These are phyloP conservation scores for Cepphus grylle DNA, from an alignment of 2,113 vertebrate genomes.

Conservation along the genomic window DNA sequence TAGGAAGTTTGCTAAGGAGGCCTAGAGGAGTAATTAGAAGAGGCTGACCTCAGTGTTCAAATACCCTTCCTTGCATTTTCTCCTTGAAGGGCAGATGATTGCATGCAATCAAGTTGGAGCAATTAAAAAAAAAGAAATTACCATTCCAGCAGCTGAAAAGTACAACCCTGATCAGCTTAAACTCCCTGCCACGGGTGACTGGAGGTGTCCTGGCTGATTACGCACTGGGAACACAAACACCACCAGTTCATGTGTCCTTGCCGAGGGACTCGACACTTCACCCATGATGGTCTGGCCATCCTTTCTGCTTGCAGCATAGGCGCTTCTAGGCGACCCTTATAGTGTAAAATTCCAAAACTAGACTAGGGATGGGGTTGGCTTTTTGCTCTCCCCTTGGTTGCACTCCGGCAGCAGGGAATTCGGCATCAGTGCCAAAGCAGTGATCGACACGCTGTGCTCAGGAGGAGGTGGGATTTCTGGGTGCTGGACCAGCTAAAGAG, in stretches of 20 bases:
- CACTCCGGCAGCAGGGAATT: background rate
- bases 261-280: rapidly evolving
- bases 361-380: background rate
- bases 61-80: background rate
- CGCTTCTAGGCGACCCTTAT: rapidly evolving
- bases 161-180: background rate
- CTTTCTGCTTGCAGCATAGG: background rate
- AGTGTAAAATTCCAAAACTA: background rate
- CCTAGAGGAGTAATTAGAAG: background rate
- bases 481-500: background rate
- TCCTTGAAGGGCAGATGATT: background rate
- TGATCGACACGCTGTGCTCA: rapidly evolving
- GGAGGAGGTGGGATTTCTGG: background rate
- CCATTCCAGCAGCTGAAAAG: background rate
- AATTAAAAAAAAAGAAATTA: background rate
- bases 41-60: background rate
- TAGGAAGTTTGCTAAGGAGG: background rate
- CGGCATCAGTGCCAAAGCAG: background rate
- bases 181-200: background rate
- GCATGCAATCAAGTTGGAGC: background rate
- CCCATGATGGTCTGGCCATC: background rate
- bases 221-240: background rate
- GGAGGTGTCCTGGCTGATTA: background rate
- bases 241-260: rapidly evolving
- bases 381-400: background rate